phyloP scores from a whole-genome alignment of 2,113 vertebrate genomes.

The Bothrops jararaca region DNA sequence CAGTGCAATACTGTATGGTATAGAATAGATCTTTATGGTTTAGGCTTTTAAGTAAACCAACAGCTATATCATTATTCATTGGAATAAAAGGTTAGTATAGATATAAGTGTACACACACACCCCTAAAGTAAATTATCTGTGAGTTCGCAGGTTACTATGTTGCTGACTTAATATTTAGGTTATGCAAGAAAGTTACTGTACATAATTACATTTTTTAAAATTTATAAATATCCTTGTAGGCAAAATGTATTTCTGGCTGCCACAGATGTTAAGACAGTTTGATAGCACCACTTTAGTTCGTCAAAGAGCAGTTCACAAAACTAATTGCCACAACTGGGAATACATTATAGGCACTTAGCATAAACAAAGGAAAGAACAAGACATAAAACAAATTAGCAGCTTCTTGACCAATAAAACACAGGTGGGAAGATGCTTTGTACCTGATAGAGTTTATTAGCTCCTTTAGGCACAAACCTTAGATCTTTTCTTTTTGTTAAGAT shows the following conservation, averaged over 20 bases:
- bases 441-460: not conserved
- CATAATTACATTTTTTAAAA: not conserved
- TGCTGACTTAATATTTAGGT: not conserved
- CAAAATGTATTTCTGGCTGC: not conserved
- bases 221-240: not conserved
- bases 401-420: conserved; percentile 9
- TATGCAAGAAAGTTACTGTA: conserved; percentile 13
- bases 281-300: conserved; percentile 2
- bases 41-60: conserved; percentile 39
- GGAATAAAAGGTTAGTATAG: conserved; percentile 17
- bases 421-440: not conserved
- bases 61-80: not conserved
- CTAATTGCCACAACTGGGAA: not conserved
- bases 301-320: conserved; percentile 24
- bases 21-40: not conserved
- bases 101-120: conserved; percentile 18
- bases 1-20: not conserved
- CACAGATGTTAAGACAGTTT: conserved; percentile 22
- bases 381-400: not conserved
- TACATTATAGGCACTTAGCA: conserved; percentile 1
- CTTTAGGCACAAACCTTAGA: not conserved
- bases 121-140: conserved; percentile 5
- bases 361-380: conserved; percentile 17
- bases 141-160: conserved; percentile 3
- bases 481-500: not conserved